Evolutionary conservation across 1,140 invertebrate species (phyloP), one percentile per base, ranked within the genome.

Genomic region (Temnothorax longispinosus): DNA sequence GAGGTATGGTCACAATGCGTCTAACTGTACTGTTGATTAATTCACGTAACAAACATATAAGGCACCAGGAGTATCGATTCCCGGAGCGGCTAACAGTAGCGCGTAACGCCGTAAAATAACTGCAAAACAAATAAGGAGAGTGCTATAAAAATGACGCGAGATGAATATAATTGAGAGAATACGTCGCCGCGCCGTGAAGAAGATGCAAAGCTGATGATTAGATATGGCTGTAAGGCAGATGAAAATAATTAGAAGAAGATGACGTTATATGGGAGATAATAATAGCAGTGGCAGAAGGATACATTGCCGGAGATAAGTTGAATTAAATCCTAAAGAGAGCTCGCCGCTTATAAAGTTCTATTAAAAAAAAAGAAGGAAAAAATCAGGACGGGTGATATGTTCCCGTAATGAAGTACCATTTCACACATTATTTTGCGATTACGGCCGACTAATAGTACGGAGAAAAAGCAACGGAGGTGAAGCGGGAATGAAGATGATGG

Each of bases 11-110:
- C 44, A 60, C 50, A 35, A 44, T 56, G 10, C 38, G 52, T 60
- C 54, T 84, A 84, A 84, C 80, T 84, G 80, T 84, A 84, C 54
- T 4, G 54, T 75, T 44, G 78, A 71, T 81, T 84, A 84, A 84
- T 84, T 32, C 13, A 82, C 6, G 38, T 18, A 44, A 82, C 27
- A n/a, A 56, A 60, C 38, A 4, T n/a, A 65, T 35, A 78, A 62
- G 41, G 27, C 18, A 38, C n/a, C n/a, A 13, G 60, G 54, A 65
- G 44, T 78, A 65, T 65, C 41, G 21, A 65, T 65, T 41, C 62
- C 10, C 56, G 38, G 50, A 32, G 58, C 27, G 44, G 15, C 44
- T 64, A 77, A 41, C 65, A 38, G n/a, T 15, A 35, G 32, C 13
- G 18, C 18, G 32, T 27, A 50, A 38, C 8, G 21, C 21, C 32